Evolutionary conservation across 37 sponge, comb jelly and placozoan genomes (phyloP), one percentile per base, ranked within the genome.

Genomic region (Haliclona indistincta): DNA sequence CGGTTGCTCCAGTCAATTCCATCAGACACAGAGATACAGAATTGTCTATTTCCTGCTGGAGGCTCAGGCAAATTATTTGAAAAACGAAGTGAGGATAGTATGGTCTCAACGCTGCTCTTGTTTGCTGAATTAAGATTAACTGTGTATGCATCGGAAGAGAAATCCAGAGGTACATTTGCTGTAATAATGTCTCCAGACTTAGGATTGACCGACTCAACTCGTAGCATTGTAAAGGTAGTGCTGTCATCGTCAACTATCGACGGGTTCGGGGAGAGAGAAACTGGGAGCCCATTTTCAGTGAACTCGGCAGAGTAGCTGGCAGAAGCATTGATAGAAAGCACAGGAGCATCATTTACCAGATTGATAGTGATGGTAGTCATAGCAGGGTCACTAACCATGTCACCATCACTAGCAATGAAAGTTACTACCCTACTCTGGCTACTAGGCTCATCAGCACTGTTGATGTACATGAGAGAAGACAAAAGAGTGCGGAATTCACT

Each of bases 371-470:
- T 37, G 3, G 26, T 22, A 2, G 81, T 70, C 0, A 17, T 0
- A 2, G 64, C 82, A 34, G 52, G 35, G 25, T 68, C 38, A n/a
- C 77, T 62, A 19, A 7, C 0, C 5, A 13, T 25, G 11, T 66
- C 30, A 29, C 88, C 88, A 76, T 87, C 88, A 71, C 73, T 81
- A 17, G 56, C 88, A 1, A 68, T 54, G 10, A 87, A 47, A 10
- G 54, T 36, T 19, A 87, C 73, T 20, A 23, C 44, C 4, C 81
- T 39, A 34, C 32, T n/a, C 3, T 41, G 10, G 2, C 10, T 56
- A 28, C 23, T 41, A 6, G 86, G 91, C 54, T 90, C 91, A 52
- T 81, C 86, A 23, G 79, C 86, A 20, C n/a, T 39, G 52, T 90
- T 90, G 69, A 51, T 23, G 44, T 85, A 90, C 17, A 11, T 58